Percentiles rank a stretch among this genome's conserved stretches.
Conservation (phyloP, 2,797 vertebrate species). For the Darevskia nairensis region DNA sequence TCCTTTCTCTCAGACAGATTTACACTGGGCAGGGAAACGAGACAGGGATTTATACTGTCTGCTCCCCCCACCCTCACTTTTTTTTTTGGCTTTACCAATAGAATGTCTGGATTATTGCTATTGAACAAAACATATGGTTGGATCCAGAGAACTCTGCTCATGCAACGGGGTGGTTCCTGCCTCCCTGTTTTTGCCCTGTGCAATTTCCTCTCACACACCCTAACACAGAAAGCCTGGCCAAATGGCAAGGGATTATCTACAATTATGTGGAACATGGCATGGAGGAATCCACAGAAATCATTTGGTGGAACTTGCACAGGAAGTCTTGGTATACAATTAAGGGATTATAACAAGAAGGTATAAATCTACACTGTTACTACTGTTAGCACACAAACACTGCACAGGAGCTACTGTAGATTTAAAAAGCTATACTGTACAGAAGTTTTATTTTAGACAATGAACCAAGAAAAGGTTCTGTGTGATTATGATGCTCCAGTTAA, state of each 20-base stretch:
- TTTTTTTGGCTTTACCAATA: background rate
- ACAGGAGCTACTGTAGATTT: background rate
- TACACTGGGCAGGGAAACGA: background rate
- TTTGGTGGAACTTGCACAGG: background rate
- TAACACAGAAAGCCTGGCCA: background rate
- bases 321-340: background rate
- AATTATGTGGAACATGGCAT: background rate
- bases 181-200: background rate
- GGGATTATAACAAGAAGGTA: background rate
- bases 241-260: background rate
- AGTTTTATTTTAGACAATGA: background rate
- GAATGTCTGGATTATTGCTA: background rate
- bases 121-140: background rate
- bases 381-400: background rate
- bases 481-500: background rate
- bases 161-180: background rate
- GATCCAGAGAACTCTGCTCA: background rate
- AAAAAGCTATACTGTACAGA: background rate
- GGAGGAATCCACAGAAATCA: background rate
- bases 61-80: too few relatives aligned
- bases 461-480: background rate
- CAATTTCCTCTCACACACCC: background rate
- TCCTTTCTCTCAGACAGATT: background rate
- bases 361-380: background rate
- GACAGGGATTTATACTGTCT: background rate